Evolutionary conservation across 2,797 vertebrate genomes (phyloP).

Genomic region (Sebastes itinus): DNA sequence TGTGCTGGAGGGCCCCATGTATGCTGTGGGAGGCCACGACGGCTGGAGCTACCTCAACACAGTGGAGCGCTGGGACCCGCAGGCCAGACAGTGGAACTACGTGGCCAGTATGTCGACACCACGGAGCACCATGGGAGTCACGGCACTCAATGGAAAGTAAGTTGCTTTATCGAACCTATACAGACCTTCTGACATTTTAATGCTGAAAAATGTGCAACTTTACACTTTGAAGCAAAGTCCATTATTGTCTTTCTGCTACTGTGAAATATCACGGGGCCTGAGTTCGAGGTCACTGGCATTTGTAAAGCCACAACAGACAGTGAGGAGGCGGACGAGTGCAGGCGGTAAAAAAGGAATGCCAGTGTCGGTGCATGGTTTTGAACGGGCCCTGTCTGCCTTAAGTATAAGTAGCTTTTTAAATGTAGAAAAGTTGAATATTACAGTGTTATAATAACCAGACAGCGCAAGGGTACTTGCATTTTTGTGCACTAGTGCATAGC

Average conservation of each 20-base stretch:
- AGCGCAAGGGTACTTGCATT: not conserved
- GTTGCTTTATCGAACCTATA: slow-evolving; percentile 51
- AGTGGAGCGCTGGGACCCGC: slow-evolving; percentile 97
- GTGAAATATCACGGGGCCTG: not conserved
- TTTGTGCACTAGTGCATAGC: not conserved
- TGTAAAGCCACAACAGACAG: not conserved
- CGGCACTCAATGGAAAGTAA: slow-evolving; percentile 95
- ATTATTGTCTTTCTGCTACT: not conserved
- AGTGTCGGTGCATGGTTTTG: not conserved
- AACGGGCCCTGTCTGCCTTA: not conserved
- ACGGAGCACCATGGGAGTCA: slow-evolving; percentile 95
- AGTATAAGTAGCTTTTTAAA: not conserved
- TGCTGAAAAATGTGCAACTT: not conserved
- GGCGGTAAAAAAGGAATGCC: not conserved
- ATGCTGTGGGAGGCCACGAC: slow-evolving; percentile 96
- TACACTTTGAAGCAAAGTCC: not conserved
- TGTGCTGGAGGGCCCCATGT: slow-evolving; percentile 98
- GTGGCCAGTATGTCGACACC: slow-evolving; percentile 98
- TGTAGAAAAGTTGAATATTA: not conserved
- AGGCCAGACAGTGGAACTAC: slow-evolving; percentile 97
- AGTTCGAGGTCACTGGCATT: slow-evolving; percentile 10
- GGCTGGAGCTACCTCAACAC: slow-evolving; percentile 99
- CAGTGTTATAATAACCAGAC: not conserved
- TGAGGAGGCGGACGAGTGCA: not conserved
- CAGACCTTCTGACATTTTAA: not conserved